These are phyloP conservation scores for Agonopterix heracliana DNA, from an alignment of 2,888 invertebrate species.

Conservation along the genomic window DNA sequence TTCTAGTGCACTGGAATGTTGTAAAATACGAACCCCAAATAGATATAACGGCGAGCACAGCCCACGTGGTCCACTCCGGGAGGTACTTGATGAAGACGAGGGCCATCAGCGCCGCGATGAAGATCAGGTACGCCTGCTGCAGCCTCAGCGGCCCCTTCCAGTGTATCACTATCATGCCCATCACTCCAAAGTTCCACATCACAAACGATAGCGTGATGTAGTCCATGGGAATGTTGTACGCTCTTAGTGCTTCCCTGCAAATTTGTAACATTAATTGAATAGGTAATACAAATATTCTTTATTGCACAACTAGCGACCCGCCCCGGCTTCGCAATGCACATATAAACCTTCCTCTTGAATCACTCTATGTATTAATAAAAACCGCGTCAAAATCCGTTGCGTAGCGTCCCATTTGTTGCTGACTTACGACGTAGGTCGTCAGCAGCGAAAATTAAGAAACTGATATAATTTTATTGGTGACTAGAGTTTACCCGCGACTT, in stretches of 20 bases:
- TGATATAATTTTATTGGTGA: no score
- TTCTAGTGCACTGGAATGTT: constrained; percentile 99
- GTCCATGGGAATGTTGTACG: constrained; percentile 98
- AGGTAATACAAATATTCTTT: no score
- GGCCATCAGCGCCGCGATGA: constrained; percentile 98
- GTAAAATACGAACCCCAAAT: constrained; percentile 92
- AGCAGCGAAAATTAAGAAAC: no score
- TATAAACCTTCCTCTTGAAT: no score
- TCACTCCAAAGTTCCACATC: constrained; percentile 98
- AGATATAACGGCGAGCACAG: constrained; percentile 96
- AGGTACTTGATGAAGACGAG: constrained; percentile 98
- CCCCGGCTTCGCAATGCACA: no score
- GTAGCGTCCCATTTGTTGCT: no score
- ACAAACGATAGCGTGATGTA: constrained; percentile 89
- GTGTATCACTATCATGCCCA: constrained; percentile 99
- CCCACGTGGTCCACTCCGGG: constrained; percentile 99
- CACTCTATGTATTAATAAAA: no score
- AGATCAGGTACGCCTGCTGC: constrained; percentile 97
- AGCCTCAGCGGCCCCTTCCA: constrained; percentile 97
- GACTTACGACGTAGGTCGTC: no score
- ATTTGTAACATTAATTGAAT: no score
- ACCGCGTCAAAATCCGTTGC: no score
- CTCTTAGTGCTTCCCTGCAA: constrained; percentile 89
- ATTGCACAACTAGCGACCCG: no score
- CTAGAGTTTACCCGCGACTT: no score